These are phyloP conservation scores for Daubentonia madagascariensis DNA, from an alignment of 2,113 vertebrate genomes.

Conservation along the genomic window DNA sequence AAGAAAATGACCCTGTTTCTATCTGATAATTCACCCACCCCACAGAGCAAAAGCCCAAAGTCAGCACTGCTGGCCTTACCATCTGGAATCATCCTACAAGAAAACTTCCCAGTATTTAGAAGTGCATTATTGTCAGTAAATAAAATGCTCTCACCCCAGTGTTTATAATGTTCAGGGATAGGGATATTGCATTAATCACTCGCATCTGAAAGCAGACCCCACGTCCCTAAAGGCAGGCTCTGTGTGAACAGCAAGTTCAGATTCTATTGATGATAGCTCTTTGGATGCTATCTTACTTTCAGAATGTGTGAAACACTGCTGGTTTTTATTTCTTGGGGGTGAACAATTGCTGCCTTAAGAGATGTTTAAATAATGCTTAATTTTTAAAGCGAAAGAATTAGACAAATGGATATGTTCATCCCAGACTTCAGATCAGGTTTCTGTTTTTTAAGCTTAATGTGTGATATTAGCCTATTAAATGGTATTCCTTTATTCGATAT, in stretches of 20 bases:
- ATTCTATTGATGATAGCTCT: background rate
- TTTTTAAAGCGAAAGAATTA: slow-evolving; percentile 77
- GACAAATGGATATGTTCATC: slow-evolving; percentile 72
- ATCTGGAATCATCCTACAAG: background rate
- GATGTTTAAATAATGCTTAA: slow-evolving; percentile 78
- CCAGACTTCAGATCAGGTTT: slow-evolving; percentile 72
- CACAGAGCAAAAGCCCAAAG: background rate
- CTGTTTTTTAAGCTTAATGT: slow-evolving; percentile 69
- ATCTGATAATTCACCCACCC: background rate
- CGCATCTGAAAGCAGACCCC: background rate
- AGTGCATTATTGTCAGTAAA: background rate
- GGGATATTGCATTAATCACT: background rate
- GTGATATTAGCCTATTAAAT: slow-evolving; percentile 65
- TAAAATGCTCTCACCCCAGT: background rate
- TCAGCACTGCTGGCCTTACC: background rate
- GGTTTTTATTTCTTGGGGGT: slow-evolving; percentile 72
- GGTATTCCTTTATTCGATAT: slow-evolving; percentile 50
- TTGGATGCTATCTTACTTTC: slow-evolving; percentile 67
- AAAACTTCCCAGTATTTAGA: background rate
- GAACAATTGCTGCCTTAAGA: slow-evolving; percentile 73
- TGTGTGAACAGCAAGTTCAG: slow-evolving; percentile 49
- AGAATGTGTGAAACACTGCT: slow-evolving; percentile 46
- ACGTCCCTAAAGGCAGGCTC: background rate
- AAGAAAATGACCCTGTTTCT: no score
- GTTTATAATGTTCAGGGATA: background rate